A percentile compares a stretch with the other conserved stretches of the same genome.
Conservation (phyloP, 1,140 invertebrate species). For the Zaprionus lachaisei region DNA sequence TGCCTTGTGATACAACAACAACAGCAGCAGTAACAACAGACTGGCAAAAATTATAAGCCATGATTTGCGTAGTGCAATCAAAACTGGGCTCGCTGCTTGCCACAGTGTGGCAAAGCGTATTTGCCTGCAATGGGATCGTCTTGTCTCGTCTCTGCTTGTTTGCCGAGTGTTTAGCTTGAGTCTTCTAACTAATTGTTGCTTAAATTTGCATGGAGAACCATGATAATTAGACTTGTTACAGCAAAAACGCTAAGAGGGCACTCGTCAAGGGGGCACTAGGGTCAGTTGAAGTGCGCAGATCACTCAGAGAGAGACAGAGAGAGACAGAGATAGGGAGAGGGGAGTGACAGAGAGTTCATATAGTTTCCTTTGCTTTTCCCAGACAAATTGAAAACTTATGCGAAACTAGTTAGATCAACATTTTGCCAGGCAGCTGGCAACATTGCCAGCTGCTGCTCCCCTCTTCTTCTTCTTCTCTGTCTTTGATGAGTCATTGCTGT, state of each 20-base stretch:
- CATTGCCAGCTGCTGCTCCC: conserved; percentile 29
- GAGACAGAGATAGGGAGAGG: not conserved
- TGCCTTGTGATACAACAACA: conserved; percentile 50
- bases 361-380: not conserved
- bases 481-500: conserved; percentile 68
- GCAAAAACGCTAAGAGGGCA: not conserved
- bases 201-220: not conserved
- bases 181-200: conserved; percentile 5
- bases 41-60: conserved; percentile 37
- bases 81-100: conserved; percentile 26
- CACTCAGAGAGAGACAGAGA: not conserved
- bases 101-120: conserved; percentile 15
- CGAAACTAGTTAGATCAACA: conserved; percentile 32
- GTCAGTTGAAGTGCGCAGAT: not conserved
- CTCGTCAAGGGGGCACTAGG: not conserved
- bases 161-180: not conserved
- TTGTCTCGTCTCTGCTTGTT: not conserved
- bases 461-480: conserved; percentile 9
- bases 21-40: conserved; percentile 7
- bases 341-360: not conserved
- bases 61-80: conserved; percentile 49
- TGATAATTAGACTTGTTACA: conserved; percentile 4
- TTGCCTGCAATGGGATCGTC: not conserved
- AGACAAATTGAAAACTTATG: conserved; percentile 17
- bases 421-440: conserved; percentile 42